These are phyloP conservation scores for Lemur catta DNA, from an alignment of 2,797 vertebrate species.

Conservation along the genomic window DNA sequence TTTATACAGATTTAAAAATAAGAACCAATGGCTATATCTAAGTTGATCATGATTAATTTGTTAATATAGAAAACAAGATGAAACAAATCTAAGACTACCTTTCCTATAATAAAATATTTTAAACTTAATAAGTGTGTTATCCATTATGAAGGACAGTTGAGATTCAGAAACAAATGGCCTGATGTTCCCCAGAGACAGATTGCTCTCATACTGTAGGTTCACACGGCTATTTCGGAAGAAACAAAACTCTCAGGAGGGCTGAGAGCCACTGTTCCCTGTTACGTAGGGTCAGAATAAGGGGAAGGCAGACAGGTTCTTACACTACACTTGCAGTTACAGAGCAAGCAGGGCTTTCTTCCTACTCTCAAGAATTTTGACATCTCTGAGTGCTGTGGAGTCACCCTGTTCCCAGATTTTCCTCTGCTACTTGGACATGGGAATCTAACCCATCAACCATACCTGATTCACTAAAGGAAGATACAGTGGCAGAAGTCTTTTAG, in stretches of 20 bases:
- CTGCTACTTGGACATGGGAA: neutral
- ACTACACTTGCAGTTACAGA: neutral
- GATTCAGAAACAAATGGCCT: neutral
- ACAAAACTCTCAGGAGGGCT: neutral
- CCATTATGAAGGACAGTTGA: neutral
- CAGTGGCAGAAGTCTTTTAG: neutral
- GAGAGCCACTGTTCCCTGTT: neutral
- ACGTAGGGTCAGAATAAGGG: neutral
- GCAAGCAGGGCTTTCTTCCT: neutral
- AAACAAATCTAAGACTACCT: constrained; percentile 39
- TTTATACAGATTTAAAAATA: constrained; percentile 62
- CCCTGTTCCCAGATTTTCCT: neutral
- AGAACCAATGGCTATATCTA: constrained; percentile 40
- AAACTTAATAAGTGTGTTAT: constrained; percentile 30
- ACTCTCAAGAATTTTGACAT: neutral
- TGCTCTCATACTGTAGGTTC: neutral
- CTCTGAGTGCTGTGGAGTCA: neutral
- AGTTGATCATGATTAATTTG: constrained; percentile 45
- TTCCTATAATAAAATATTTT: constrained; percentile 74
- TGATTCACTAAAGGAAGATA: neutral
- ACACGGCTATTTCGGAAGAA: neutral
- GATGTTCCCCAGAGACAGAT: neutral
- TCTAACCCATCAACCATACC: neutral
- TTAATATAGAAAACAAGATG: constrained; percentile 39
- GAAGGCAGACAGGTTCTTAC: neutral